These are phyloP conservation scores for Cyanistes caeruleus DNA, from an alignment of 2,113 vertebrate species.

Conservation along the genomic window DNA sequence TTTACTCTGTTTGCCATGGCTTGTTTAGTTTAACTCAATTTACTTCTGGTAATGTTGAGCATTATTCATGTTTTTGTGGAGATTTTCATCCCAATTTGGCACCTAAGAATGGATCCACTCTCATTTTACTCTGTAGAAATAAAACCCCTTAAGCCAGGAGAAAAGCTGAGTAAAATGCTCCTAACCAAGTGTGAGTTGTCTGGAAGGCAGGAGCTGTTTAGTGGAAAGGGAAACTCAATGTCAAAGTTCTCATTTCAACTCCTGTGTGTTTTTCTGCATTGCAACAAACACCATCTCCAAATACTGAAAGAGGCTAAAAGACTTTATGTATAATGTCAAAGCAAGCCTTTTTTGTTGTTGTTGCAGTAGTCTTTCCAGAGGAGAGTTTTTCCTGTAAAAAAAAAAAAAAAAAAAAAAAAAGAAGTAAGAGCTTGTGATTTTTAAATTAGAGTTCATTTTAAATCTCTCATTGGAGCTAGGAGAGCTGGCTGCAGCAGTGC, in stretches of 20 bases:
- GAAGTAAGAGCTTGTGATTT: background rate
- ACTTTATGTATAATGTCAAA: background rate
- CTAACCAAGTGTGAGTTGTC: background rate
- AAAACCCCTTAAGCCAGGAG: background rate
- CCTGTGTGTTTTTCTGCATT: background rate
- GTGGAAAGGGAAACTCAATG: background rate
- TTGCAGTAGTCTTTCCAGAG: background rate
- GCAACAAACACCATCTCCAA: background rate
- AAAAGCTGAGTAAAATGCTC: background rate
- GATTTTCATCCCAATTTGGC: background rate
- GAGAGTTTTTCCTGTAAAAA: background rate
- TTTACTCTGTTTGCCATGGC: slow-evolving; percentile 10
- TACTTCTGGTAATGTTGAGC: background rate
- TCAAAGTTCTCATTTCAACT: background rate
- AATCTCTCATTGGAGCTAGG: background rate
- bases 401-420: background rate
- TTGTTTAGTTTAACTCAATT: slow-evolving; percentile 44
- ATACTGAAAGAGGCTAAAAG: background rate
- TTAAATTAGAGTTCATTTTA: background rate
- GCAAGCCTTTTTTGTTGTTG: background rate
- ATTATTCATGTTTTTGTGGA: slow-evolving; percentile 14
- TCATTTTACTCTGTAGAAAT: slow-evolving; percentile 10
- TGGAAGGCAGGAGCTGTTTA: background rate
- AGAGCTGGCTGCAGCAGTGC: background rate
- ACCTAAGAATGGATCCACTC: background rate